phyloP scores from a whole-genome alignment of 1,140 invertebrate species.

The Solenopsis fugax region DNA sequence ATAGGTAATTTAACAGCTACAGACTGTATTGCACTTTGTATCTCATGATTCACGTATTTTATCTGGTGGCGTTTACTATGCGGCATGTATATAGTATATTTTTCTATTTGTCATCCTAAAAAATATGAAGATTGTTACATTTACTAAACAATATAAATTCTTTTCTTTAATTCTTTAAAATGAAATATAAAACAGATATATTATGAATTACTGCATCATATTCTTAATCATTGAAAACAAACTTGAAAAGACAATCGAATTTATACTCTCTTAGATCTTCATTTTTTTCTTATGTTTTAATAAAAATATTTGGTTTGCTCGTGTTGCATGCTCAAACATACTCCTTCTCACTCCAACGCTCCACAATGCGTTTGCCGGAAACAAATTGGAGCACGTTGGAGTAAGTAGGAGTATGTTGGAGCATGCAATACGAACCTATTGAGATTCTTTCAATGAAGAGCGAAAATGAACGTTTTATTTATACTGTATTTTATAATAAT shows the following conservation, averaged over 20 bases:
- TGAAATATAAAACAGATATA: neutral
- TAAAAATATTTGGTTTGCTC: neutral
- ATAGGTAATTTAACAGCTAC: slow-evolving; percentile 75
- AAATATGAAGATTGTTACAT: neutral
- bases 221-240: slow-evolving; percentile 17
- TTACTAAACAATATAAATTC: neutral
- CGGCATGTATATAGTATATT: neutral
- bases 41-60: neutral
- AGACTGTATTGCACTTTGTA: slow-evolving; percentile 22
- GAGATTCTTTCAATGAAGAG: slow-evolving; percentile 6
- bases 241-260: slow-evolving; percentile 58
- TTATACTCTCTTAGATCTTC: neutral
- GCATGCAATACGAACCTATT: neutral
- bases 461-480: slow-evolving; percentile 6
- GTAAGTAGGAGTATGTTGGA: too few relatives aligned
- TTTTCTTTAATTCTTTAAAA: neutral
- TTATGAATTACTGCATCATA: slow-evolving; percentile 4
- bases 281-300: neutral
- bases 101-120: neutral
- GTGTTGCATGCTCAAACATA: too few relatives aligned
- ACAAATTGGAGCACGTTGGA: too few relatives aligned
- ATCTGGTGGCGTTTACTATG: slow-evolving; percentile 21
- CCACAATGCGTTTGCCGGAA: too few relatives aligned
- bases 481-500: neutral
- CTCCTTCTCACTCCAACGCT: too few relatives aligned